Evolutionary conservation across 2,888 invertebrate genomes (phyloP).

Genomic region (Drosophila siamana): DNA sequence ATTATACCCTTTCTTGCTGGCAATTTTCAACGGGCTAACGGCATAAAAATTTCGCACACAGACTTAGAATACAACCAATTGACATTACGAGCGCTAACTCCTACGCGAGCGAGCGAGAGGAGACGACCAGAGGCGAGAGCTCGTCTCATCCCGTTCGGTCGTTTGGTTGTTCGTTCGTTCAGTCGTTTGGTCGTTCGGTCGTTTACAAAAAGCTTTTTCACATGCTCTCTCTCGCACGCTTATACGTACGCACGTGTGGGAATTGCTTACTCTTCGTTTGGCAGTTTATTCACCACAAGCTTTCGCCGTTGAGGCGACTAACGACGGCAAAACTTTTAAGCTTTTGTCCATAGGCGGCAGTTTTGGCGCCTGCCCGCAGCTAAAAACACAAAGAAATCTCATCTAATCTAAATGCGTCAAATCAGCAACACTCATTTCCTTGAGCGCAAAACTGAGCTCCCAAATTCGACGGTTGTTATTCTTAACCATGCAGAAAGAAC

Average conservation of each 20-base stretch:
- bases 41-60: constrained; percentile 41
- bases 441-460: constrained; percentile 7
- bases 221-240: constrained; percentile 11
- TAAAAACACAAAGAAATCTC: constrained; percentile 57
- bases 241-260: neutral
- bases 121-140: constrained; percentile 1
- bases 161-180: too few relatives aligned
- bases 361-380: constrained; percentile 69
- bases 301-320: constrained; percentile 25
- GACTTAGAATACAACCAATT: constrained; percentile 67
- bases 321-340: constrained; percentile 39
- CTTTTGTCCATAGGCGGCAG: constrained; percentile 46
- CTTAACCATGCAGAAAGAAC: constrained; percentile 25
- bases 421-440: constrained; percentile 50
- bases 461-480: constrained; percentile 21
- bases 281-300: constrained; percentile 68
- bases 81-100: constrained; percentile 74
- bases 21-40: neutral
- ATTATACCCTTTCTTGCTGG: neutral
- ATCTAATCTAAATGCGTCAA: constrained; percentile 73
- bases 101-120: constrained; percentile 38
- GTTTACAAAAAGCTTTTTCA: too few relatives aligned
- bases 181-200: too few relatives aligned
- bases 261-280: constrained; percentile 3
- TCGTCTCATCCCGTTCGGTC: neutral